Percentiles rank a stretch among this genome's conserved stretches.
Evolutionary conservation across 2,797 vertebrate species (phyloP).

Genomic region (Taenioides sp.): DNA sequence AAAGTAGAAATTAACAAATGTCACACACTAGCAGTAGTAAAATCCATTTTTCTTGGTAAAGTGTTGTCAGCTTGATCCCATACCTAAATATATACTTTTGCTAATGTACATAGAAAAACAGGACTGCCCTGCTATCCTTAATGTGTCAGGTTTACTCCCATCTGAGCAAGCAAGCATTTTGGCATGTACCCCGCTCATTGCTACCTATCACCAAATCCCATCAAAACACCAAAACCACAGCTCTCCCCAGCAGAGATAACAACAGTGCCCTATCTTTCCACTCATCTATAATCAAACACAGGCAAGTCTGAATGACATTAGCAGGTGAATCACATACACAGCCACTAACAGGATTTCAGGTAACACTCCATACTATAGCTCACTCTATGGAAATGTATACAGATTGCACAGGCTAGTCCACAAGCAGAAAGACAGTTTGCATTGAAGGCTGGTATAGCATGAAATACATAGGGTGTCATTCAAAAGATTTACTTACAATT

Average conservation of each 20-base stretch:
- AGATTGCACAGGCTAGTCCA: constrained; percentile 7
- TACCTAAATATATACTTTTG: too few relatives aligned
- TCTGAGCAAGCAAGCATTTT: neutral
- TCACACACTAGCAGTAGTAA: neutral
- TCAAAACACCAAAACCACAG: constrained; percentile 17
- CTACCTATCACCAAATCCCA: constrained; percentile 7
- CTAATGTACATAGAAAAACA: too few relatives aligned
- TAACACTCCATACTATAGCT: constrained; percentile 10
- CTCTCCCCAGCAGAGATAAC: constrained; percentile 14
- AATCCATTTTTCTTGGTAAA: neutral
- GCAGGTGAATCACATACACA: constrained; percentile 13
- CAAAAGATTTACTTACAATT: constrained; percentile 57
- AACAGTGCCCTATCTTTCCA: constrained; percentile 21
- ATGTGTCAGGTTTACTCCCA: neutral
- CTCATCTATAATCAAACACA: constrained; percentile 25
- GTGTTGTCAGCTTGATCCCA: neutral
- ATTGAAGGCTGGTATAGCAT: constrained; percentile 20
- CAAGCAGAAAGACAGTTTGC: constrained; percentile 17
- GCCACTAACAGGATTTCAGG: constrained; percentile 3
- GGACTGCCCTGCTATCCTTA: too few relatives aligned
- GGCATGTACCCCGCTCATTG: neutral
- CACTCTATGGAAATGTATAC: constrained; percentile 38
- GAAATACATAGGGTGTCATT: constrained; percentile 12
- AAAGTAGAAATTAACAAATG: neutral
- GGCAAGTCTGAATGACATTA: constrained; percentile 21